Base-by-base conservation (phyloP, 2,888 invertebrate species). In the Odontocolon sp. region DNA sequence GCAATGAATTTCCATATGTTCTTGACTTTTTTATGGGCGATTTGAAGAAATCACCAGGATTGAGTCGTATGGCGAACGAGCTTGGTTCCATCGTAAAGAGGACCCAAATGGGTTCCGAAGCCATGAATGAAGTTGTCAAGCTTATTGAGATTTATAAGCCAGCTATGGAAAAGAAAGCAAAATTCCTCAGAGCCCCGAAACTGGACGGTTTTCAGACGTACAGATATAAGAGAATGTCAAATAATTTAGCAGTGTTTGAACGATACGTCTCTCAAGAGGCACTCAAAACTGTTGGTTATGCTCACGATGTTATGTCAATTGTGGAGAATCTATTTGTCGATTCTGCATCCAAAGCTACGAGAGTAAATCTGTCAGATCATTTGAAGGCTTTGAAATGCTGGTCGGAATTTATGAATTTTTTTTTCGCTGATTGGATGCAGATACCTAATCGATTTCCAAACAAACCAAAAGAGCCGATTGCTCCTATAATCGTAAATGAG, bases 261-360 rank as follows among this genome's bases (percentile, higher is more conserved):
- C 59, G 11, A 2, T 78, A 80, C 23, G 6, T 80, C 16, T 1
- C 54, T 59, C 14, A 59, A 9, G 8, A 69, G 14, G 63, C 50
- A 9, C 42, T 52, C 0, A 52, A 52, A 0, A 40, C 80, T 0
- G 52, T 84, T 3, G 50, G 31, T 5, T 77, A 74, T 6, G 9
- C 83, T 9, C 83, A 83, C 31, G 59, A 57, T 0, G 70, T 78
- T 0, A 38, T 72, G 0, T 26, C 68, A 2, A 70, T 56, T 9
- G 76, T 82, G 4, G 78, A 84, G 40, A 78, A 73, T 2, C 66
- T 80, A 18, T 33, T 86, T 4, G 50, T 80, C 3, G 75, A 82
- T 56, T 52, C 56, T 8, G 76, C 80, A 2, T 77, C 80, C 9
- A 72, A 77, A 6, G 38, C 14, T 31, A 36, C 57, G 1, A 52